Base-by-base conservation (phyloP, 2,113 vertebrate species). In the Eidolon helvum region DNA sequence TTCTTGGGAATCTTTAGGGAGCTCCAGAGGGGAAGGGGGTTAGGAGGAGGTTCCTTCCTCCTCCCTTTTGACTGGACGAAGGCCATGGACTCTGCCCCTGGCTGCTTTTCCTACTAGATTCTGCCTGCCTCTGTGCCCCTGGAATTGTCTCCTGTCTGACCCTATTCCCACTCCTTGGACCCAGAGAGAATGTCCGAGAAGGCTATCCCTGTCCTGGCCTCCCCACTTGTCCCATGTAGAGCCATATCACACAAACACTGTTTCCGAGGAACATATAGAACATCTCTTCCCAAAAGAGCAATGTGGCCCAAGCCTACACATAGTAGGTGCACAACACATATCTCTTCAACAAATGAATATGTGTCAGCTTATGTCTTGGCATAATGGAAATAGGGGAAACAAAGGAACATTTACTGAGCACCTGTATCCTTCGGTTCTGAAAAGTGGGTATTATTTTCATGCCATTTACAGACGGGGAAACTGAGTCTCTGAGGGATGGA, bases 381-480 rank as follows among this genome's bases (percentile, higher is more conserved):
- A 9, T 0, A 2, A 7, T 0, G 4, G 19, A 80, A 43, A 14
- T 4, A 35, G 8, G 65, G 35, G 53, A 4, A 38, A 61, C 24
- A 15, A 12, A 0, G 53, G 21, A 9, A 59, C 3, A 14, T 4
- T 6, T 33, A 8, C 10, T 33, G 43, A 71, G 24, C 22, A 50
- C 86, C 74, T 16, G 11, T 1, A 2, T n/a, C 38, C 12, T 19
- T 0, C 21, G 48, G 40, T 16, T 57, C 75, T 48, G 35, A 55
- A 61, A 59, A 71, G 48, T 22, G 61, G 35, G 55, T 2, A 16
- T 30, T 35, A 43, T 18, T 2, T 30, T 30, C 6, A 61, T 5
- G 15, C 1, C 10, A 38, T 55, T 48, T 28, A 21, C 16, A 71
- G 19, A 26, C 0, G 21, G n/a, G 75, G 59, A 82, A 38, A 77